Base-by-base conservation (phyloP, 2,797 vertebrate genomes). In the Mus minutoides region DNA sequence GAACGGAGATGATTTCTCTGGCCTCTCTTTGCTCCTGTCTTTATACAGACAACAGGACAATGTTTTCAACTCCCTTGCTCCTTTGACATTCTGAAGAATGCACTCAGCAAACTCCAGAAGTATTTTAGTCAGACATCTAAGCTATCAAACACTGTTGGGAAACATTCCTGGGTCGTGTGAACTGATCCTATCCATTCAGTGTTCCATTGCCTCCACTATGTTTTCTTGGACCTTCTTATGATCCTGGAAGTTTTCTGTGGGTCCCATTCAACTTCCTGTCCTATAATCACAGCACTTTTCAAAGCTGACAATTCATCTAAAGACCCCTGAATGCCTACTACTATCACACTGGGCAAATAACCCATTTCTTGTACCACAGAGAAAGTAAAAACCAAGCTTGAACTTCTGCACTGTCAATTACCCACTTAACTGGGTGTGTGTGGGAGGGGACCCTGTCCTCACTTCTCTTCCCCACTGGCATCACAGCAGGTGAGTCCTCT, bases 291-390 rank as follows among this genome's bases (percentile, higher is more conserved):
- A 26, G 78, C 34, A 85, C 69, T 73, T 94, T 93, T 76, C 34
- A 93, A 40, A 71, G 24, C 37, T 92, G 22, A 73, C 60, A 64
- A 77, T 9, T 80, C 82, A 64, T 40, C 24, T 17, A 87, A 79
- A 90, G 24, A 49, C 6, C 85, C 56, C n/a, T 67, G 83, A 86
- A 62, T 40, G 83, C 73, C 34, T 90, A 29, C 46, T 73, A 60
- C 9, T 43, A 64, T 87, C 21, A 71, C 37, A 46, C 21, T 84
- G 40, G 91, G 49, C 3, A n/a, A 17, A 94, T 37, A 91, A 89
- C 34, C 52, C 49, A 49, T 43, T 96, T 95, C 52, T 60, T 91
- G 49, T 49, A 62, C 79, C 83, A 88, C 26, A 94, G 60, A 92
- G 2, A 40, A 79, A 95, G 94, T 12, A 67, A 95, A 94, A 9